These are phyloP conservation scores for Papilio elwesi DNA, from an alignment of 2,888 invertebrate genomes.

Conservation along the genomic window DNA sequence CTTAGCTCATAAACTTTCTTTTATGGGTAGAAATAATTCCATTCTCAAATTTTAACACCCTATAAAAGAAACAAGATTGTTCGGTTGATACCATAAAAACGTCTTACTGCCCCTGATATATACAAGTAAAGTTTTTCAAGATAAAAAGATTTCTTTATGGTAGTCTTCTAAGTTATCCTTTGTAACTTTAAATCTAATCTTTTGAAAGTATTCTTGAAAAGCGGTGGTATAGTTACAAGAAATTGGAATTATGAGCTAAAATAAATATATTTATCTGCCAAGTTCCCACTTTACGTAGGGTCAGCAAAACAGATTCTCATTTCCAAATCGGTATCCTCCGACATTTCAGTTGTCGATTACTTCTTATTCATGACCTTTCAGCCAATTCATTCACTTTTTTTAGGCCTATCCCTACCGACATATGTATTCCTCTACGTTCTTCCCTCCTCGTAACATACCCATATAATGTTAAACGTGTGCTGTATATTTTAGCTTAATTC, in stretches of 20 bases:
- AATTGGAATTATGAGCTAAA: too few species aligned
- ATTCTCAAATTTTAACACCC: constrained; percentile 31
- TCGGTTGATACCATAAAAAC: constrained; percentile 28
- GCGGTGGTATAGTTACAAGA: neutral
- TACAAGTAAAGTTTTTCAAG: constrained; percentile 21
- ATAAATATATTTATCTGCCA: too few species aligned
- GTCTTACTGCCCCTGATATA: constrained; percentile 13
- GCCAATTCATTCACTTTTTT: too few species aligned
- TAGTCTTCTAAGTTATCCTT: constrained; percentile 11
- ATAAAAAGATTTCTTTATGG: constrained; percentile 28
- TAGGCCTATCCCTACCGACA: too few species aligned
- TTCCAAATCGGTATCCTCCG: too few species aligned
- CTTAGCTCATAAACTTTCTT: constrained; percentile 25
- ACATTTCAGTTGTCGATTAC: too few species aligned
- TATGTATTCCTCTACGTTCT: too few species aligned
- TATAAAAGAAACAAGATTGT: constrained; percentile 35
- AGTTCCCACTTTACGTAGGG: neutral
- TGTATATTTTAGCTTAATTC: too few species aligned
- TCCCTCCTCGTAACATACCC: too few species aligned
- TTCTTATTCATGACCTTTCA: too few species aligned
- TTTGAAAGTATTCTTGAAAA: neutral
- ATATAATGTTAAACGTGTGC: too few species aligned
- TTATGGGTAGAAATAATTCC: constrained; percentile 32
- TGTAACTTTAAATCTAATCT: neutral
- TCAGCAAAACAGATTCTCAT: too few species aligned